Conservation (phyloP, 2,113 vertebrate genomes). For the Tichodroma muraria region DNA sequence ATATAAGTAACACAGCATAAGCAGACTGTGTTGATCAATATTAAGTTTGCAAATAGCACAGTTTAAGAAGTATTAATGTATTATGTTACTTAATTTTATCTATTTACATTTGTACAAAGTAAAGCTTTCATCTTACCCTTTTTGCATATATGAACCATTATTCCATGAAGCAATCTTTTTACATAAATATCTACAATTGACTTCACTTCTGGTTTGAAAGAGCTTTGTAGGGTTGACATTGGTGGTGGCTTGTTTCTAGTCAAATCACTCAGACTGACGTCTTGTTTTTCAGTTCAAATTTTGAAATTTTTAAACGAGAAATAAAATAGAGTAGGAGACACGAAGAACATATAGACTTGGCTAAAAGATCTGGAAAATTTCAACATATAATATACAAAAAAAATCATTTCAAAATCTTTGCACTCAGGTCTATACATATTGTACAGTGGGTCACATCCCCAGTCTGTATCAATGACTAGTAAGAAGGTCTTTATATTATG, state of each 20-base stretch:
- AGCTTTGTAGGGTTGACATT: conserved; percentile 16
- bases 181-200: conserved; percentile 86
- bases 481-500: conserved; percentile 13
- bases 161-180: conserved; percentile 82
- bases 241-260: conserved; percentile 32
- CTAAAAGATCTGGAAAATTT: conserved; percentile 79
- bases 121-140: conserved; percentile 98
- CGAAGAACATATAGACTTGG: conserved; percentile 68
- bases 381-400: conserved; percentile 80
- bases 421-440: conserved; percentile 73
- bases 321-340: conserved; percentile 68
- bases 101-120: conserved; percentile 98
- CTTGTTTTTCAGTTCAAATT: conserved; percentile 73
- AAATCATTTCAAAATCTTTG: conserved; percentile 74
- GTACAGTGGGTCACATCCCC: conserved; percentile 59
- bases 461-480: conserved; percentile 33
- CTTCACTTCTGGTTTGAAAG: conserved; percentile 67
- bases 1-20: conserved; percentile 72
- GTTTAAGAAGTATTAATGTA: conserved; percentile 82
- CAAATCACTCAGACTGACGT: conserved; percentile 1
- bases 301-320: conserved; percentile 65
- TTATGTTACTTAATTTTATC: conserved; percentile 80
- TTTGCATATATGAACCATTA: conserved; percentile 99
- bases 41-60: conserved; percentile 84
- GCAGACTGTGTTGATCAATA: conserved; percentile 69